phyloP scores from a whole-genome alignment of 1,140 invertebrate species.

The Dysdera silvatica region DNA sequence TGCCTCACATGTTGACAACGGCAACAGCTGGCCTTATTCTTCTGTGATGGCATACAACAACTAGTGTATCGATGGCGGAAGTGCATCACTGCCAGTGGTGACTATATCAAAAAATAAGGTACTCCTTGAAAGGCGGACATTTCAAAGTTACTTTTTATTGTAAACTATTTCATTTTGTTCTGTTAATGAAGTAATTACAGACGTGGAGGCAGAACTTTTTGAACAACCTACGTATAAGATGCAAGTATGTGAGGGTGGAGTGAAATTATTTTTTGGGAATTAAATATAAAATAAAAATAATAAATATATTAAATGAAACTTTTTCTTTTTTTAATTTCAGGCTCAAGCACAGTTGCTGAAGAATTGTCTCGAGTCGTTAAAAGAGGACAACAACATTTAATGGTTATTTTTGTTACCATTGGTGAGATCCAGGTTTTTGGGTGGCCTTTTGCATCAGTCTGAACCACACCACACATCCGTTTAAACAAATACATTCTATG shows the following conservation, averaged over 20 bases:
- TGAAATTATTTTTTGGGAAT: neutral
- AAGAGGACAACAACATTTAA: slow-evolving; percentile 45
- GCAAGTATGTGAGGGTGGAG: neutral
- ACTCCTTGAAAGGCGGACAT: no score
- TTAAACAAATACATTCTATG: no score
- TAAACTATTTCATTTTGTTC: neutral
- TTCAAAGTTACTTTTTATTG: neutral
- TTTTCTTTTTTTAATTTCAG: slow-evolving; percentile 41
- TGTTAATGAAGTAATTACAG: neutral
- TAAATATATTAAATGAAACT: neutral
- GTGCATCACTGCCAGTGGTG: no score
- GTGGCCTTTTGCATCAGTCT: no score
- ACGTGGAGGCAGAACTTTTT: neutral
- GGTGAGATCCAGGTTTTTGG: no score
- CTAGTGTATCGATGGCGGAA: no score
- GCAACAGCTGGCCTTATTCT: no score
- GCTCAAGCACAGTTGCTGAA: slow-evolving; percentile 55
- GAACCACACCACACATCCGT: no score
- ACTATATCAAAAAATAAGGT: no score
- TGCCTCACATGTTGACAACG: no score
- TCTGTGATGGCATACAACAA: no score
- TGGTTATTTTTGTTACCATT: no score
- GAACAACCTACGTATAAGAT: neutral
- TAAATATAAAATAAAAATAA: neutral
- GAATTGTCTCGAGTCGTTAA: slow-evolving; percentile 52